Base-by-base conservation (phyloP, 2,888 invertebrate species). In the Idaea biselata region DNA sequence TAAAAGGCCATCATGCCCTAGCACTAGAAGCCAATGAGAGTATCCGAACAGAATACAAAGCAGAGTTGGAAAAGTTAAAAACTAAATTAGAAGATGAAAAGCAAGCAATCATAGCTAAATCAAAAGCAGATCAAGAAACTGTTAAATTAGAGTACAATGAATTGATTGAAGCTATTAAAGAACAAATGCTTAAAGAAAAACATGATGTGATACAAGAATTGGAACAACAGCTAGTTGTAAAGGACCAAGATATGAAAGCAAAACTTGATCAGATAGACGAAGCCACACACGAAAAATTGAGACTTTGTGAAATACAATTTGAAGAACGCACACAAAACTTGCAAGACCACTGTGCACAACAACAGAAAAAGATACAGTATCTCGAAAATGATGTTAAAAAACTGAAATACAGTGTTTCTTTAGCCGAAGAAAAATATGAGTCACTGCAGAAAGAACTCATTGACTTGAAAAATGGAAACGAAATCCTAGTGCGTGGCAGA, bases 1-100 rank as follows among this genome's bases (percentile, higher is more conserved):
- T 93, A 1, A 92, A 93, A 76, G 89, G 91, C 0, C 93, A 93
- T 70, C 93, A 93, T 81, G 86, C 88, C 55, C 76, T 93, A 65
- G 93, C 93, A 32, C 66, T 93, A 66, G 91, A 93, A 75, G 93
- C 93, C 5, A 93, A 93, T 78, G 93, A 93, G 73, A 93, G 92
- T 67, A 93, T 93, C 61, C 79, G 93, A 68, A 80, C 89, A 55
- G 93, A 93, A 73, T 93, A 93, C 67, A 93, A 90, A 80, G 81
- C 77, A 16, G 92, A 93, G 72, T 73, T 92, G 53, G 93, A 93
- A 80, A 79, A 83, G 55, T 73, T 93, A 1, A 92, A 90, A 79
- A 60, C 73, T 5, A 92, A 91, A 81, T 75, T 89, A 61, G 92
- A 93, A 63, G 93, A 93, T 71, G 93, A 93, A 79, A 90, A 92